A percentile compares a stretch with the other conserved stretches of the same genome.
These are phyloP conservation scores for Melanotaenia duboulayi DNA, from an alignment of 2,113 vertebrate species.

Conservation along the genomic window DNA sequence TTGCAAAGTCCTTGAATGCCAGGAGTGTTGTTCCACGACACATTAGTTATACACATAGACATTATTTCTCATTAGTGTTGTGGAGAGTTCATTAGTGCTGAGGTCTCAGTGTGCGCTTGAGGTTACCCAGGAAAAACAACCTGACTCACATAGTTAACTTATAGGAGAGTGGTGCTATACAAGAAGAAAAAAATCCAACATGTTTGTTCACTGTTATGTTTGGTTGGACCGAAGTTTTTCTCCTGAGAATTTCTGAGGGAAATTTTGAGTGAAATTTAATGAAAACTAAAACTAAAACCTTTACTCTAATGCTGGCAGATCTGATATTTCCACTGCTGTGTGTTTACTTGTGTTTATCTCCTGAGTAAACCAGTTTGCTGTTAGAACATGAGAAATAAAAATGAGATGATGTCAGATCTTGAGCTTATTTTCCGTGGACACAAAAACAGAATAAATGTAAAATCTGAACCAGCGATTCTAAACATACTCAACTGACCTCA, in stretches of 20 bases:
- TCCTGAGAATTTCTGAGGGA: slow-evolving; percentile 71
- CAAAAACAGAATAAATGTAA: slow-evolving; percentile 6
- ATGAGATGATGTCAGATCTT: slow-evolving; percentile 14
- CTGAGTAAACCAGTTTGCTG: slow-evolving; percentile 55
- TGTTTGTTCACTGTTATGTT: slow-evolving; percentile 4
- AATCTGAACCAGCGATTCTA: slow-evolving; percentile 31
- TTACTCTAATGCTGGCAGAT: slow-evolving; percentile 13
- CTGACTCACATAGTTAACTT: slow-evolving; percentile 65
- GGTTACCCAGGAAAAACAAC: slow-evolving; percentile 49
- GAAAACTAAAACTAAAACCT: background rate
- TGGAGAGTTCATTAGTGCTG: slow-evolving; percentile 60
- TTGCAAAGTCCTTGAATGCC: slow-evolving; percentile 49
- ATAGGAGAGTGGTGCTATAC: slow-evolving; percentile 19
- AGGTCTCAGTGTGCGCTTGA: slow-evolving; percentile 48
- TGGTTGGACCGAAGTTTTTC: slow-evolving; percentile 53
- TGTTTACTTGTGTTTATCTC: slow-evolving; percentile 50
- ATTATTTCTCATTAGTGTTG: slow-evolving; percentile 62
- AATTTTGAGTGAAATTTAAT: slow-evolving; percentile 22
- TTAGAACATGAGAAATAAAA: slow-evolving; percentile 31
- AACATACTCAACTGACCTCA: slow-evolving; percentile 36
- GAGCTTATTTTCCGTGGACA: background rate
- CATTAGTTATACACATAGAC: slow-evolving; percentile 24
- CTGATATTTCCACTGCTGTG: background rate
- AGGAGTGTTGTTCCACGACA: slow-evolving; percentile 52
- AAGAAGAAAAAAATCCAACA: slow-evolving; percentile 6